These are phyloP conservation scores for Harpegnathos saltator DNA, from an alignment of 1,140 invertebrate species.

Conservation along the genomic window DNA sequence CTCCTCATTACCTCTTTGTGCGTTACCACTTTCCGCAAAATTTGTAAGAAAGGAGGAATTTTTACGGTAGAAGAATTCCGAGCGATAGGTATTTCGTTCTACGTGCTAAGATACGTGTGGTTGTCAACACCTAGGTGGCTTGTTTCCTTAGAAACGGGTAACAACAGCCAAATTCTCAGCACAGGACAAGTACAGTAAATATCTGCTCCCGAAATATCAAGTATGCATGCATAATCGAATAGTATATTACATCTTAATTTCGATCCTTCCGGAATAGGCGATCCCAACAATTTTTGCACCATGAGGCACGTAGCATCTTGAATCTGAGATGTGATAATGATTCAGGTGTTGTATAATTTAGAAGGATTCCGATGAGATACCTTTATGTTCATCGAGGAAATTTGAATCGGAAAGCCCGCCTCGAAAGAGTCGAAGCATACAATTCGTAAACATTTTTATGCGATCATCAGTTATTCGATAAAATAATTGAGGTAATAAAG, in stretches of 20 bases:
- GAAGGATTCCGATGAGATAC: too few species aligned
- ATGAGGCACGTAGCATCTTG: too few species aligned
- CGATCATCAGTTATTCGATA: too few species aligned
- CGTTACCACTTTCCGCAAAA: background rate
- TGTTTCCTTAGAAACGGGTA: constrained; percentile 84
- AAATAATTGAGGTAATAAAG: too few species aligned
- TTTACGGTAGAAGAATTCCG: background rate
- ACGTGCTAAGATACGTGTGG: constrained; percentile 71
- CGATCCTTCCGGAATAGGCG: too few species aligned
- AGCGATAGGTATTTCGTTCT: constrained; percentile 9
- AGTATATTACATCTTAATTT: background rate
- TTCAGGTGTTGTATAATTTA: too few species aligned
- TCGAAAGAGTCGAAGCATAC: too few species aligned
- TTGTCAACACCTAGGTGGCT: constrained; percentile 83
- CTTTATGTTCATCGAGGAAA: too few species aligned
- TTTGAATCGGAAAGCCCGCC: too few species aligned
- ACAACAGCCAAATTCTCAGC: constrained; percentile 72
- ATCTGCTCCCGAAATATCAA: background rate
- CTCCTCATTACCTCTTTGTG: background rate
- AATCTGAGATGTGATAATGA: too few species aligned
- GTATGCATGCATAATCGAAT: background rate
- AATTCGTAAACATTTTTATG: too few species aligned
- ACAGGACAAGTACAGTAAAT: constrained; percentile 53
- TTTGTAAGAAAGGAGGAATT: background rate
- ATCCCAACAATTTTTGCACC: too few species aligned